A percentile compares a stretch with the other conserved stretches of the same genome.
Conservation (phyloP, 2,888 invertebrate genomes). For the Calephelis perditalis region DNA sequence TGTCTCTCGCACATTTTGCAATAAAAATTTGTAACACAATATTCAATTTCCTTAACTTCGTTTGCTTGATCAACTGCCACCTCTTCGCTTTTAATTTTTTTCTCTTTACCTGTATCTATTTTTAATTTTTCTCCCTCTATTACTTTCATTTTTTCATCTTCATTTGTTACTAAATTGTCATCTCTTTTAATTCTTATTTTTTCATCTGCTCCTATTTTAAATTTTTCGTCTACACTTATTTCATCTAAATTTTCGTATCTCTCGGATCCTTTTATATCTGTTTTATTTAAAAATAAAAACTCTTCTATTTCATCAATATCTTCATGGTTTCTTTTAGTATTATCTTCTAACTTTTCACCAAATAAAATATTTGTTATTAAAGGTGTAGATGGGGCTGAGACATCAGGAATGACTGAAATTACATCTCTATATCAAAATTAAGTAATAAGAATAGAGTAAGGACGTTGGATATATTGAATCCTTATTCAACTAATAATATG, state of each 20-base stretch:
- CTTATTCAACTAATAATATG: too few species aligned
- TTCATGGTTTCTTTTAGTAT: constrained; percentile 19
- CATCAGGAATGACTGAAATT: constrained; percentile 33
- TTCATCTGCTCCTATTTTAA: not conserved
- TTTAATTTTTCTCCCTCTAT: constrained; percentile 21
- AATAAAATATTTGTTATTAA: constrained; percentile 58
- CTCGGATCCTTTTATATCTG: constrained; percentile 21
- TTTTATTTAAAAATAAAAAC: constrained; percentile 36
- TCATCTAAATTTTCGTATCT: constrained; percentile 16
- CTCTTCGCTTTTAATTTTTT: not conserved
- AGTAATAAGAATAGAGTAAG: not conserved
- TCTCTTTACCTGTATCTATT: constrained; percentile 17
- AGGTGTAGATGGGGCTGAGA: constrained; percentile 50
- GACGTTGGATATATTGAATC: too few species aligned
- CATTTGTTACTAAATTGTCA: not conserved
- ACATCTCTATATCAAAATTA: constrained; percentile 25
- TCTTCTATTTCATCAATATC: constrained; percentile 42
- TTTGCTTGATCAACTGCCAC: too few species aligned
- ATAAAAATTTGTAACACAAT: constrained; percentile 40
- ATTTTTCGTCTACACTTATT: not conserved
- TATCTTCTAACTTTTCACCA: constrained; percentile 36
- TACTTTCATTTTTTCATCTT: constrained; percentile 22
- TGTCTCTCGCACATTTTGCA: constrained; percentile 51
- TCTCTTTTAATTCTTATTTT: not conserved
- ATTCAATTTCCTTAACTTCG: constrained; percentile 25